Conservation (phyloP, 2,888 invertebrate species). For the Tridacna gigas region DNA sequence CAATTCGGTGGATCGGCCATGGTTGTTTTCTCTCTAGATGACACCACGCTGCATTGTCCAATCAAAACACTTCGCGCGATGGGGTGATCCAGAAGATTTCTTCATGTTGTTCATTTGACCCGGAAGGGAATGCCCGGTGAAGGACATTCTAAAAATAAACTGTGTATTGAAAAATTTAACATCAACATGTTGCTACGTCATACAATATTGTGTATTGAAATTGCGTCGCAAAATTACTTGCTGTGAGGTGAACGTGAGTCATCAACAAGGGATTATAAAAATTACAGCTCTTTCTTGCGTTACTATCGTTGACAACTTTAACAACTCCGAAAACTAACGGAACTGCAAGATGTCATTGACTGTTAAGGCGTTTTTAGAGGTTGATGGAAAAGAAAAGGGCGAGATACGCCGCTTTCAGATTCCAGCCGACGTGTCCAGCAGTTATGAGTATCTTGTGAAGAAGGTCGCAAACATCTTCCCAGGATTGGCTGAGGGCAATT, state of each 20-base stretch:
- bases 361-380: constrained; percentile 80
- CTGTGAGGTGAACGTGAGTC: constrained; percentile 20
- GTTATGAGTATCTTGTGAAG: constrained; percentile 87
- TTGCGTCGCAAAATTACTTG: constrained; percentile 3
- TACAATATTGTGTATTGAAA: constrained; percentile 31
- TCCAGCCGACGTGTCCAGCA: constrained; percentile 86
- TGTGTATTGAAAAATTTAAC: constrained; percentile 21
- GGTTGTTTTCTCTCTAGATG: constrained; percentile 56
- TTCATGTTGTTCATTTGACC: constrained; percentile 51
- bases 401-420: constrained; percentile 88
- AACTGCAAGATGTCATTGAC: constrained; percentile 76
- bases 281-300: too few relatives aligned
- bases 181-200: neutral
- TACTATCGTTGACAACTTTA: too few relatives aligned
- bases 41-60: constrained; percentile 57
- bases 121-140: constrained; percentile 64
- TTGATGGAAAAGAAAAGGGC: constrained; percentile 84
- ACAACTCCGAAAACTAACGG: neutral
- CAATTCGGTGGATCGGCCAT: constrained; percentile 63
- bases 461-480: constrained; percentile 88
- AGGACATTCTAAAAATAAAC: constrained; percentile 52
- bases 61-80: constrained; percentile 60
- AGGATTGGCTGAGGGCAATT: constrained; percentile 86
- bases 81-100: constrained; percentile 58
- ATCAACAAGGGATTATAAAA: neutral